Evolutionary conservation across 2,797 vertebrate species (phyloP), one percentile per base, ranked within the genome.

Genomic region (Cyclura pinguis): DNA sequence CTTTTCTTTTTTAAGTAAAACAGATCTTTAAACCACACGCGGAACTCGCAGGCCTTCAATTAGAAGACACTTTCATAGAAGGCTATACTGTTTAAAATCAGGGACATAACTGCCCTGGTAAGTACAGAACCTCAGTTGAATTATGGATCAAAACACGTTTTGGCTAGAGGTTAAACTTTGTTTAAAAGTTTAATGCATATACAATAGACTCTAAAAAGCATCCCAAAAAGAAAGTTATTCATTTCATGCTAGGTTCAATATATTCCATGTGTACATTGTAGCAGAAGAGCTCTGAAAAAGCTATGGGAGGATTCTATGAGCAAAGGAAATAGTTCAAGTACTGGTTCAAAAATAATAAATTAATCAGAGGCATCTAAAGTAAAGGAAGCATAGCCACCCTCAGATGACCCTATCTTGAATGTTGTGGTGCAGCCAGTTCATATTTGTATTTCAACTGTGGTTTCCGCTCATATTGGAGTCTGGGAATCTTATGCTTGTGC

Each of bases 381-480:
- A 85, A 92, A 89, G 50, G 29, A 52, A 87, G 24, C 67, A 47
- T 59, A 80, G 12, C 13, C 14, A 78, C 12, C 89, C 92, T 89
- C 42, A 59, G 64, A 84, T 86, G 57, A 80, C 86, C 91, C 69
- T 52, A 57, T 50, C 18, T 73, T 88, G 76, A 91, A 89, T 85
- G 42, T 32, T 80, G 72, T 29, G 50, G 24, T 91, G 9, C 9
- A 83, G 38, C 38, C 1, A 0, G 10, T 29, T 55, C 87, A 32
- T 93, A 84, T 87, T 93, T 93, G 74, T 27, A 82, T 35, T 92
- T 93, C 32, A 59, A 32, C 38, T 89, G 78, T 78, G 67, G 24
- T 90, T 93, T 91, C 13, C 18, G 50, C 20, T 91, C 84, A 80
- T 3, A 59, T 47, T 57, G 20, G 86, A 78, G 62, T 91, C 73